Evolutionary conservation across 2,888 invertebrate species (phyloP), one percentile per base, ranked within the genome.

Genomic region (Nemotelus pantherinus): DNA sequence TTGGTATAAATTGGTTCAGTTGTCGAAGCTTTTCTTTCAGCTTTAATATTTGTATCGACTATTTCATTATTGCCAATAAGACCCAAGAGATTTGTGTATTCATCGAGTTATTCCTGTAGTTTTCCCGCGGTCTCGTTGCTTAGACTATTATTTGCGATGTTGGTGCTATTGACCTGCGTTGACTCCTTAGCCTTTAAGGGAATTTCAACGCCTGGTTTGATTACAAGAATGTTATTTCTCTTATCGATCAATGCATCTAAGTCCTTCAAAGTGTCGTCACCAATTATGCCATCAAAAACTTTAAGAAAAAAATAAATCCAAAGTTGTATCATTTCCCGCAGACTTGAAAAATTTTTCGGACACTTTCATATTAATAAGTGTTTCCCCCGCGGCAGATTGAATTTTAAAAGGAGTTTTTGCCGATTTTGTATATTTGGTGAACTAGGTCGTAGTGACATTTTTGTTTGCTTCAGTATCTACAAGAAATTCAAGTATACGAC

Each of bases 321-420:
- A 7, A 10, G 1, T 2, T 63, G 63, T 63, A 1, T 63, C 43
- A 1, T 63, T 63, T 41, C 63, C 63, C 2, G 2, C 63, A 2
- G 2, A 2, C 2, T 63, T 63, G 43, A 63, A 63, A 10, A 63
- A 63, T 43, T 2, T 3, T 0, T 3, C 63, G 1, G 41, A 2
- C 1, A 55, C 53, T 25, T 67, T 50, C 10, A 3, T 50, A 0
- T 3, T 43, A 45, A 63, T 60, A 43, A 60, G 41, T 41, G 67
- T 76, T 2, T 76, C 65, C 10, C 76, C 76, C 3, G 55, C 76
- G 3, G 76, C 53, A 5, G 68, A 76, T 47, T 50, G 48, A 4
- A 68, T 65, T 55, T 41, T 55, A 44, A 67, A 67, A 41, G 65
- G 76, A 9, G 9, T 76, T 45, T 57, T 57, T 2, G 7, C 60